Base-by-base conservation (phyloP, 2,797 vertebrate species). In the Caiman crocodilus region DNA sequence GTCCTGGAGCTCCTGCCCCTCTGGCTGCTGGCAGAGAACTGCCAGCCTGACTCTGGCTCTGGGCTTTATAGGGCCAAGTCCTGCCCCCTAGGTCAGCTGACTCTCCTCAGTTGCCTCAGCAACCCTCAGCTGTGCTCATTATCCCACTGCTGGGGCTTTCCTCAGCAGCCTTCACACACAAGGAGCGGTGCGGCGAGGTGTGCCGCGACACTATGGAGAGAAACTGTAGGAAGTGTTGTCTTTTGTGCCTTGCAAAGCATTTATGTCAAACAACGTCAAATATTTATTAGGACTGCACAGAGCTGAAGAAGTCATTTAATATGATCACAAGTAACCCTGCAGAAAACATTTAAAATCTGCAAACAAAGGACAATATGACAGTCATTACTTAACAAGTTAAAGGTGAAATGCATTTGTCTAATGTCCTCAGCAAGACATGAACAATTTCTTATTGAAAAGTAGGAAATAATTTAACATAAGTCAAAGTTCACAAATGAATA, bases 401-500 rank as follows among this genome's bases (percentile, higher is more conserved):
- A 92, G 59, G 85, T 87, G 59, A 92, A 75, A 85, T 26, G 20
- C 20, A 89, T 94, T 91, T 96, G 79, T 60, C 92, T 58, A n/a
- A 93, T 85, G 32, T 77, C 60, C n/a, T 94, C 50, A 84, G 26
- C 21, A 93, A 56, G 87, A 61, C 14, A 77, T 59, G 64, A 14
- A 32, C 42, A 12, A 17, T 12, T 61, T 87, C 94, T 89, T 91
- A 84, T 10, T 42, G 13, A 67, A 85, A 57, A 92, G 5, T 3
- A 67, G 1, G 0, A 88, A 85, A 58, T 87, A 93, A 18, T 75
- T 85, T 91, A 78, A 90, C 93, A 73, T 79, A 67, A 74, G 77
- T 64, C 67, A 81, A 88, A 42, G 21, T 92, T 32, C 64, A 77
- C 81, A 88, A 32, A 73, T n/a, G 83, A 91, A 75, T 59, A 74